Evolutionary conservation across 2,113 vertebrate genomes (phyloP).

Genomic region (Setophaga petechia): DNA sequence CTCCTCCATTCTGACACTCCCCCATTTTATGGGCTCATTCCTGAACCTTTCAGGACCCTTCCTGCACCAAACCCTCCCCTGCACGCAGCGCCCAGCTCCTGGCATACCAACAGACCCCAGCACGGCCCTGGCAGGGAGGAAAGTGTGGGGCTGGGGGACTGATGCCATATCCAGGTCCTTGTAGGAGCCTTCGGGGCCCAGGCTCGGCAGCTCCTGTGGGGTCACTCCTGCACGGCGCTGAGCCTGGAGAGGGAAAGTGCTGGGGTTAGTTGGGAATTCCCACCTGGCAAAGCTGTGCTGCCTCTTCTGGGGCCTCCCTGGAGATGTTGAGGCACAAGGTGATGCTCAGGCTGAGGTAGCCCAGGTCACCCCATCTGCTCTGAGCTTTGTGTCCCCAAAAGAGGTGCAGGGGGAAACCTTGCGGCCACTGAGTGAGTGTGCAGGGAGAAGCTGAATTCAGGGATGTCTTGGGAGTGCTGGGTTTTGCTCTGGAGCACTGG

Average conservation of each 20-base stretch:
- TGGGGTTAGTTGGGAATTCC: background rate
- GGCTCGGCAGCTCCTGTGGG: fast-evolving
- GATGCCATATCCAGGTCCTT: background rate
- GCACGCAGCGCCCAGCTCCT: background rate
- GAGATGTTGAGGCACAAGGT: background rate
- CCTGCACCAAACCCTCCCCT: background rate
- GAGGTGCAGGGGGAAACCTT: background rate
- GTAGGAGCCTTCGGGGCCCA: fast-evolving
- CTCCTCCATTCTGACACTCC: fast-evolving
- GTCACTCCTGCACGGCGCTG: conserved; percentile 50
- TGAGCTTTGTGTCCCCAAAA: background rate
- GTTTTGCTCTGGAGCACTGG: background rate
- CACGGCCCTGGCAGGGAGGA: background rate
- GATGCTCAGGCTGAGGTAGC: background rate
- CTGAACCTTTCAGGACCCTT: too few relatives aligned
- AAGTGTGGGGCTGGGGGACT: background rate
- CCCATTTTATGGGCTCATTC: fast-evolving
- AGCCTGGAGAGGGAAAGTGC: background rate
- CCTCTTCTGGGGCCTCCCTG: fast-evolving
- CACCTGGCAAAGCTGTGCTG: fast-evolving
- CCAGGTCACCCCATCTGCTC: fast-evolving
- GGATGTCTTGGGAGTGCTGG: fast-evolving
- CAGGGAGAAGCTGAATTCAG: background rate
- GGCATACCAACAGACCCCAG: background rate
- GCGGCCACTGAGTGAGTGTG: fast-evolving